Base-by-base conservation (phyloP, 1,140 invertebrate genomes). In the Drosophila chauvacae region DNA sequence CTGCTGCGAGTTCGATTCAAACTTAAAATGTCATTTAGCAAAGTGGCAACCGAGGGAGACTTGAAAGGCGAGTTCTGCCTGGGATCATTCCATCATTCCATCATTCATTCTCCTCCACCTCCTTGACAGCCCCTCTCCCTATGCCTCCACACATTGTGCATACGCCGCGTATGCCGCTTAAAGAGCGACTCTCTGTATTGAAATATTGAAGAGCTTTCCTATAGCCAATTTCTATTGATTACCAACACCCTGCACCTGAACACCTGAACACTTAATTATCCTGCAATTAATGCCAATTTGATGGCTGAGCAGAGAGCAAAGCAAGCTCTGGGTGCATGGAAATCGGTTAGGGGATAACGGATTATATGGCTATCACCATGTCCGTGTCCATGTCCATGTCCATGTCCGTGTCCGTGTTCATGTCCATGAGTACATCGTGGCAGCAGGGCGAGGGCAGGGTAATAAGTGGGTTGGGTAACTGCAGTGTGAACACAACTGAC, bases 11-110 rank as follows among this genome's bases (percentile, higher is more conserved):
- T 65, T 70, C 66, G 51, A 57, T 71, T 48, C 64, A 61, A 62
- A 72, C 45, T 47, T 41, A 77, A 77, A 77, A 84, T 81, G 80
- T 84, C 81, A 85, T 84, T 84, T 80, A 55, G 47, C 42, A 68
- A 69, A 79, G 51, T 50, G 59, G 58, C 26, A 10, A 28, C 4
- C n/a, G 30, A 53, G 13, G 20, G 50, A 30, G 16, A n/a, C 41
- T n/a, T n/a, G 39, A 18, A 10, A 18, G n/a, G 9, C 28, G 23
- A 55, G 57, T 63, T 61, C 39, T 50, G 45, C 50, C 51, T 18
- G 41, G 72, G 50, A 42, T 68, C 73, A 78, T 86, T 81, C 60
- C 77, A 80, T 83, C 80, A 55, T 69, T 28, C 7, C 28, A 28
- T 28, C 28, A 28, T 28, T 28, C 28, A 28, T 28, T 28, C 28